Conservation (phyloP, 2,113 vertebrate species). For the Ploceus nigricollis region DNA sequence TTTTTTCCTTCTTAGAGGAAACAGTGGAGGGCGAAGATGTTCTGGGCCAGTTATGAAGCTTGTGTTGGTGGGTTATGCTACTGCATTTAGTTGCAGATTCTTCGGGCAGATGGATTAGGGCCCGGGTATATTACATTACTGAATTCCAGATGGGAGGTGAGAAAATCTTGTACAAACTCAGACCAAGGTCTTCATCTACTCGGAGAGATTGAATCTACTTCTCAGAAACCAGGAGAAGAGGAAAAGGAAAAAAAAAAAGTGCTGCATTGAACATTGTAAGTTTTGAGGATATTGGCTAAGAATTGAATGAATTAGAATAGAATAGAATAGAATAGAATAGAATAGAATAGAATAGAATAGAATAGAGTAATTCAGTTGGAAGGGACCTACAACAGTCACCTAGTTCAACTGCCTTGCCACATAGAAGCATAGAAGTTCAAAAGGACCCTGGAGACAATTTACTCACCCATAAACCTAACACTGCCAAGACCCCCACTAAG, state of each 20-base stretch:
- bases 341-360: background rate
- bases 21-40: background rate
- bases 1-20: background rate
- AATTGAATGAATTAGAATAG: background rate
- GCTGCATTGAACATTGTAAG: rapidly evolving
- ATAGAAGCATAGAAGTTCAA: background rate
- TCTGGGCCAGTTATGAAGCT: background rate
- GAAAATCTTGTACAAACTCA: background rate
- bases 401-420: background rate
- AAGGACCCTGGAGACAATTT: background rate
- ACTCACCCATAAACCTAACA: rapidly evolving
- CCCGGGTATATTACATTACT: background rate
- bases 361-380: background rate
- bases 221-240: background rate
- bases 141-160: background rate
- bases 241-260: background rate
- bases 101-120: background rate
- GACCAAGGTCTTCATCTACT: background rate
- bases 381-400: background rate
- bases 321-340: background rate
- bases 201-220: background rate
- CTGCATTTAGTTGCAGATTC: background rate
- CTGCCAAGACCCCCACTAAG: background rate
- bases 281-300: background rate
- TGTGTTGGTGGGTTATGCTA: background rate